Conservation (phyloP, 2,888 invertebrate species). For the Capitulum mitella region DNA sequence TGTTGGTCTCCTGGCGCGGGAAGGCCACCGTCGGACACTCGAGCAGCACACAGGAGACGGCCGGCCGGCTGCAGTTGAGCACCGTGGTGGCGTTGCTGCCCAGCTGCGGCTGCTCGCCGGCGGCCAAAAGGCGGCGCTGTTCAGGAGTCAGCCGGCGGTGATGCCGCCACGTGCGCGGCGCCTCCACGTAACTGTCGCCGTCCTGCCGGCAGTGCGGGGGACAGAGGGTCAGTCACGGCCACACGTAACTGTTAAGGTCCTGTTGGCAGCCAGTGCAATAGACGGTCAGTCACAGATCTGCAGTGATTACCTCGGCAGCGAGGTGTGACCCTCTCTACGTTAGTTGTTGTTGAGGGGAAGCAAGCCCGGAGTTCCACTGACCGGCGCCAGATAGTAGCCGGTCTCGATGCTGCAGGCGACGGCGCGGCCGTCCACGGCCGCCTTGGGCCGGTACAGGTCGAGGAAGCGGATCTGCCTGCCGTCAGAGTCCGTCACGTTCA, state of each 20-base stretch:
- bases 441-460: slow-evolving; percentile 15
- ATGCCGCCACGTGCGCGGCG: slow-evolving; percentile 14
- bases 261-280: too few relatives aligned
- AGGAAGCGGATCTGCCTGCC: neutral
- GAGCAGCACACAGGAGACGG: neutral
- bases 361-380: too few relatives aligned
- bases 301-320: too few relatives aligned
- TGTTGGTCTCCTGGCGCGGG: neutral
- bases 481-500: neutral
- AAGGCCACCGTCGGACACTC: slow-evolving; percentile 19
- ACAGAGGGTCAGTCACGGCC: too few relatives aligned
- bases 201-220: neutral
- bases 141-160: neutral
- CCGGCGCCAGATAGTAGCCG: slow-evolving; percentile 22
- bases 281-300: too few relatives aligned
- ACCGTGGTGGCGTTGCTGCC: neutral
- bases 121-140: slow-evolving; percentile 2
- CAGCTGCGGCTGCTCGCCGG: neutral
- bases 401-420: neutral
- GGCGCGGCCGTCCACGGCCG: neutral
- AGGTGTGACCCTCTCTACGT: too few relatives aligned
- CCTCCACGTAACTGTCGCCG: slow-evolving; percentile 6
- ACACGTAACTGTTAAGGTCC: too few relatives aligned
- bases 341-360: too few relatives aligned
- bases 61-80: neutral